These are phyloP conservation scores for Numenius phaeopus DNA, from an alignment of 2,797 vertebrate genomes.

Conservation along the genomic window DNA sequence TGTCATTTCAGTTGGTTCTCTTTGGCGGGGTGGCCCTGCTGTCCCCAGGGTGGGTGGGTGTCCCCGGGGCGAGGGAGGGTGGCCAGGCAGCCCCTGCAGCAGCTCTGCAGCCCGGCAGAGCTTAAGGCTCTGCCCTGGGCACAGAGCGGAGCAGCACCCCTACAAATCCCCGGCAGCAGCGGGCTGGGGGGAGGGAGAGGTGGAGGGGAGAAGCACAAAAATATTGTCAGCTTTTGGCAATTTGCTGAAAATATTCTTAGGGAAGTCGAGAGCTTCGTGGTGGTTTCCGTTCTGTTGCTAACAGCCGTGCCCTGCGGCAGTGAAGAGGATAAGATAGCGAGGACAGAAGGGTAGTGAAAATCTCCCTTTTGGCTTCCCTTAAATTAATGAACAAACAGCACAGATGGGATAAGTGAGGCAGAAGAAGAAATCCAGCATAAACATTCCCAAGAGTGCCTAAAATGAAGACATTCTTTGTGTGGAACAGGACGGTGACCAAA, in stretches of 20 bases:
- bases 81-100: not conserved
- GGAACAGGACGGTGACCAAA: not conserved
- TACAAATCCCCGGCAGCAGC: not conserved
- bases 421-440: constrained; percentile 15
- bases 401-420: constrained; percentile 15
- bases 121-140: not conserved
- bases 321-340: not conserved
- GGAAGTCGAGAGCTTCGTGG: not conserved
- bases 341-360: not conserved
- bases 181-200: rapidly evolving
- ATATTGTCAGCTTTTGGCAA: not conserved
- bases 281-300: not conserved
- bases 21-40: not conserved
- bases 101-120: not conserved
- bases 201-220: not conserved
- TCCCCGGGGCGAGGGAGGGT: rapidly evolving
- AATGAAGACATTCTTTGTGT: not conserved
- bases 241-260: not conserved
- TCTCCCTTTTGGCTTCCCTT: not conserved
- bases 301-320: not conserved
- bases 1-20: not conserved
- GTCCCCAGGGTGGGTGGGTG: not conserved
- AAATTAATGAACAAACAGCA: constrained; percentile 7
- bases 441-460: not conserved
- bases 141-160: not conserved